A percentile compares a stretch with the other conserved stretches of the same genome.
phyloP scores from a whole-genome alignment of 2,888 invertebrate genomes.

The Xanthorhoe spadicearia region DNA sequence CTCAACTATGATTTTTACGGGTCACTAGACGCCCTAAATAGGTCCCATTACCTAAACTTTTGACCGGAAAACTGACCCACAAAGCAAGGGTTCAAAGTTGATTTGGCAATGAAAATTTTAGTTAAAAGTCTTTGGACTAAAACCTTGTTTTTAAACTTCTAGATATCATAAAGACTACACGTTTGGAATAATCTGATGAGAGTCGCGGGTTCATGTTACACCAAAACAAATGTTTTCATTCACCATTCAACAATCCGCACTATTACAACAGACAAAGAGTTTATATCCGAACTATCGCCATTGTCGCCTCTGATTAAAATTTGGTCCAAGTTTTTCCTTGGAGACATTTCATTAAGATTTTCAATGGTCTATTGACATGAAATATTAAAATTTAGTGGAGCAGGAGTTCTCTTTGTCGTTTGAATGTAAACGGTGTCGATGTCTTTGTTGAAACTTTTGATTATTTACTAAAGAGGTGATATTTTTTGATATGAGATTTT shows the following conservation, averaged over 20 bases:
- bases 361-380: slow-evolving; percentile 45
- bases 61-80: background rate
- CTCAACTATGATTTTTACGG: background rate
- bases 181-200: too few species aligned
- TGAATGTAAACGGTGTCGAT: slow-evolving; percentile 33
- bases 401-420: slow-evolving; percentile 33
- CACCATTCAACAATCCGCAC: slow-evolving; percentile 1
- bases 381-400: slow-evolving; percentile 48
- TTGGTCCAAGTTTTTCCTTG: slow-evolving; percentile 36
- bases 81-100: background rate
- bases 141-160: too few species aligned
- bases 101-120: too few species aligned
- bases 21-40: background rate
- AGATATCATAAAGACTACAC: too few species aligned
- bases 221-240: background rate
- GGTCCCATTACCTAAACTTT: background rate
- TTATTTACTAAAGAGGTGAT: slow-evolving; percentile 12
- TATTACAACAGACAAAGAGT: slow-evolving; percentile 37
- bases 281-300: slow-evolving; percentile 36
- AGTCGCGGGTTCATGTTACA: too few species aligned
- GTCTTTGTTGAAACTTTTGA: slow-evolving; percentile 30
- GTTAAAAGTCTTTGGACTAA: too few species aligned
- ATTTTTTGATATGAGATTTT: background rate
- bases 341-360: slow-evolving; percentile 41
- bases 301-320: slow-evolving; percentile 43